These are phyloP conservation scores for Bothrops alternatus DNA, from an alignment of 2,797 vertebrate genomes.

Conservation along the genomic window DNA sequence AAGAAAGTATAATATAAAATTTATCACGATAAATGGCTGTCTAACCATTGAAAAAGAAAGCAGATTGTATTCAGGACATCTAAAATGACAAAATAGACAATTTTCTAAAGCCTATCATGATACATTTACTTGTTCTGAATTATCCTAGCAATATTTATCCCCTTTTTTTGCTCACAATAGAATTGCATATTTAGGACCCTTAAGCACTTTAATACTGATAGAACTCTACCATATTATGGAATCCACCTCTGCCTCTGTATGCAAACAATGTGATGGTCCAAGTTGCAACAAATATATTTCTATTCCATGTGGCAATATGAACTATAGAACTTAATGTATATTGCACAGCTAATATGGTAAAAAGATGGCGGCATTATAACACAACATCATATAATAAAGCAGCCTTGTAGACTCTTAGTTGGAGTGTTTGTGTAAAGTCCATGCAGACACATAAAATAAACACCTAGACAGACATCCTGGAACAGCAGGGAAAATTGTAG, in stretches of 20 bases:
- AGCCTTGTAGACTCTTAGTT: not conserved
- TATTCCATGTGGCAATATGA: not conserved
- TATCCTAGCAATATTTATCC: constrained; percentile 20
- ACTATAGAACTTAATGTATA: not conserved
- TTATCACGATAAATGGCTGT: not conserved
- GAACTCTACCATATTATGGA: not conserved
- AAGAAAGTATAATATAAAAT: constrained; percentile 49
- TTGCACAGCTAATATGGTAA: not conserved
- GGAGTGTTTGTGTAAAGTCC: not conserved
- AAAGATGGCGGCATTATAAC: not conserved
- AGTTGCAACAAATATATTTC: not conserved
- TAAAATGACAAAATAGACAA: not conserved
- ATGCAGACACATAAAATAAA: not conserved
- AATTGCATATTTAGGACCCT: not conserved
- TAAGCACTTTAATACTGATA: constrained; percentile 23
- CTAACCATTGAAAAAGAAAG: not conserved
- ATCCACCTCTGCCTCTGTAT: not conserved
- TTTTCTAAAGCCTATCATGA: not conserved
- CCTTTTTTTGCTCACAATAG: constrained; percentile 11
- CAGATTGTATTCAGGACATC: constrained; percentile 11
- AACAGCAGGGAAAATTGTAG: not conserved
- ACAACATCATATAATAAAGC: not conserved
- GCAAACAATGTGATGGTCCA: not conserved
- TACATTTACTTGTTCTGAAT: not conserved
- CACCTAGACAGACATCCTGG: not conserved